These are phyloP conservation scores for Gymnocheta viridis DNA, from an alignment of 2,888 invertebrate genomes.

Conservation along the genomic window DNA sequence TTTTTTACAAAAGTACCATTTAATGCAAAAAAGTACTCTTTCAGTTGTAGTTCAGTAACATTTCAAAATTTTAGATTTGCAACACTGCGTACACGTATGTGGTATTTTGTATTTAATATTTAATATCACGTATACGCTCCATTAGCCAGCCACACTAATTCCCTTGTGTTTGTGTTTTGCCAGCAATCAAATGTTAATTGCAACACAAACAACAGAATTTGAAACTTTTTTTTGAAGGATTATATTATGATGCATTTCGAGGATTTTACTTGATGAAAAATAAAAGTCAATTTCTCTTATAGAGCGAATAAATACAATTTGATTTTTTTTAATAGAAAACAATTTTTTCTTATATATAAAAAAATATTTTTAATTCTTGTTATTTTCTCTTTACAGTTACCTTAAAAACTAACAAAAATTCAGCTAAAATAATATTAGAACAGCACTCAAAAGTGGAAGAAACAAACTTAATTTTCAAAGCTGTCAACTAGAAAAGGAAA, in stretches of 20 bases:
- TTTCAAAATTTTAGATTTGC: neutral
- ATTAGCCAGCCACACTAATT: slow-evolving; percentile 5
- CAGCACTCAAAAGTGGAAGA: neutral
- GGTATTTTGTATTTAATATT: slow-evolving; percentile 22
- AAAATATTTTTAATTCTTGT: neutral
- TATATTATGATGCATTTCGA: neutral
- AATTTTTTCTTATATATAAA: neutral
- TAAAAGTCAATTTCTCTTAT: neutral
- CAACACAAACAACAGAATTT: slow-evolving; percentile 11
- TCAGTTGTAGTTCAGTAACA: no score
- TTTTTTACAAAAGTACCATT: no score
- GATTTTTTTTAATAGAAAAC: neutral
- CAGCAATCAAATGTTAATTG: slow-evolving; percentile 25
- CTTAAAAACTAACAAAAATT: neutral
- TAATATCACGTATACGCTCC: slow-evolving; percentile 25
- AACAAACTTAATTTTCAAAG: neutral
- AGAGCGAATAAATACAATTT: neutral
- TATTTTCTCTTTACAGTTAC: slow-evolving; percentile 34
- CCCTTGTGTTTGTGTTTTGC: neutral
- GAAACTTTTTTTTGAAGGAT: neutral
- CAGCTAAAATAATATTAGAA: neutral
- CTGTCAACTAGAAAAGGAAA: neutral
- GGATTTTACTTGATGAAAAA: neutral
- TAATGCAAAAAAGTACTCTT: no score
- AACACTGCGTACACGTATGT: neutral